Conservation (phyloP, 2,888 invertebrate species). For the Frankliniella fusca region DNA sequence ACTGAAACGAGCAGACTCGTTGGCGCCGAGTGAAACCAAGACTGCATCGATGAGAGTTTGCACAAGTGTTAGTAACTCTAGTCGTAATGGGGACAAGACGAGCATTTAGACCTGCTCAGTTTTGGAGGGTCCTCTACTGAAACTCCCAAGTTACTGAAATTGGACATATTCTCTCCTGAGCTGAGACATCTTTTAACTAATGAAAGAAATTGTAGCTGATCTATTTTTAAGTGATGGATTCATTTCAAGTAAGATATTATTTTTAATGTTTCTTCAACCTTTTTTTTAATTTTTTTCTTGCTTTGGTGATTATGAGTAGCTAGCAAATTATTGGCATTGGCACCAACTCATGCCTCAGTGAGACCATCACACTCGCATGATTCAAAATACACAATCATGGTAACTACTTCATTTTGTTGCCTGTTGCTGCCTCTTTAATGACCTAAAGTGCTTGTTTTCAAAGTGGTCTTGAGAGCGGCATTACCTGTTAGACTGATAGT, state of each 20-base stretch:
- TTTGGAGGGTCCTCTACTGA: neutral
- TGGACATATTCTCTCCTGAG: conserved; percentile 16
- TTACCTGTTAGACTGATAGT: conserved; percentile 25
- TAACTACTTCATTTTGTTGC: conserved; percentile 25
- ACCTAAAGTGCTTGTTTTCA: neutral
- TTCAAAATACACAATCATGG: conserved; percentile 3
- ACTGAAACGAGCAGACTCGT: conserved; percentile 19
- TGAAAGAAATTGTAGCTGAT: conserved; percentile 23
- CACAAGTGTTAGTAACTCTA: conserved; percentile 26
- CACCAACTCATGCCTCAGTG: conserved; percentile 21
- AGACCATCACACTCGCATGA: conserved; percentile 15
- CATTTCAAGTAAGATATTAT: conserved; percentile 27
- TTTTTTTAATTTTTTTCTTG: neutral
- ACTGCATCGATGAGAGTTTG: conserved; percentile 26
- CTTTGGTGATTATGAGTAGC: neutral
- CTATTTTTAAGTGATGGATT: conserved; percentile 26
- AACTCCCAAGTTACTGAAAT: conserved; percentile 24
- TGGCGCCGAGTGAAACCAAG: conserved; percentile 16
- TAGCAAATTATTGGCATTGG: conserved; percentile 20
- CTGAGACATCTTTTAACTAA: conserved; percentile 8
- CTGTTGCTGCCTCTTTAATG: conserved; percentile 11
- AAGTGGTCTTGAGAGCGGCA: neutral
- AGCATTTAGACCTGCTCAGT: conserved; percentile 16
- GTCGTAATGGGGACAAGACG: neutral
- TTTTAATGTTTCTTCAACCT: conserved; percentile 9